Evolutionary conservation across 2,888 invertebrate genomes (phyloP), one percentile per base, ranked within the genome.

Genomic region (Tipula helvola): DNA sequence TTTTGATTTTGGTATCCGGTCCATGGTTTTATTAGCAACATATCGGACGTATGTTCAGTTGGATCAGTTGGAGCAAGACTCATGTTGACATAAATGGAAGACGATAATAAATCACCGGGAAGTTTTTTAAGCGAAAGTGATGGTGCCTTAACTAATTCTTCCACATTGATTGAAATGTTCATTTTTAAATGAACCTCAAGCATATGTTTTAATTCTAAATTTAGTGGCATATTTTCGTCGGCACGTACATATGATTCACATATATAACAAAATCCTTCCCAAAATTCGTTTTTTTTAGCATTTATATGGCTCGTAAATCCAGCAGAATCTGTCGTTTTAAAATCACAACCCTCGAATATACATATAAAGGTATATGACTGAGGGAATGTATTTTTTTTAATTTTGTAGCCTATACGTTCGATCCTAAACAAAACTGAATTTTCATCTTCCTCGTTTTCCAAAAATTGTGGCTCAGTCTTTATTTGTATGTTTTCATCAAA

Each of bases 201-300:
- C 89, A 91, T 89, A 87, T 91, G 91, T 2, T 88, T 88, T 16
- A 91, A 88, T 88, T 91, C 91, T 41, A 42, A 28, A 7, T 44
- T n/a, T 1, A 88, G 39, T 16, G 87, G 42, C 16, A 87, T 44
- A 85, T 83, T 36, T 28, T 87, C 16, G n/a, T 86, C n/a, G 41
- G 16, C 28, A 36, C 42, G 85, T 39, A 88, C 41, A 28, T 89
- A 87, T 2, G 87, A 42, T 89, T 92, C 91, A 88, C 94, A 94
- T 12, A 92, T 88, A 86, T 89, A 90, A 89, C 94, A 94, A 88
- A 91, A 93, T 0, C 94, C 94, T 87, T 93, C 92, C 94, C 94
- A 94, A 36, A 89, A 89, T 41, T 93, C 92, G n/a, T 87, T 86
- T 28, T 0, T 71, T 0, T 90, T 90, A n/a, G 87, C 84, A 2